Evolutionary conservation across 2,888 invertebrate species (phyloP).

Genomic region (Scaptomyza flava): DNA sequence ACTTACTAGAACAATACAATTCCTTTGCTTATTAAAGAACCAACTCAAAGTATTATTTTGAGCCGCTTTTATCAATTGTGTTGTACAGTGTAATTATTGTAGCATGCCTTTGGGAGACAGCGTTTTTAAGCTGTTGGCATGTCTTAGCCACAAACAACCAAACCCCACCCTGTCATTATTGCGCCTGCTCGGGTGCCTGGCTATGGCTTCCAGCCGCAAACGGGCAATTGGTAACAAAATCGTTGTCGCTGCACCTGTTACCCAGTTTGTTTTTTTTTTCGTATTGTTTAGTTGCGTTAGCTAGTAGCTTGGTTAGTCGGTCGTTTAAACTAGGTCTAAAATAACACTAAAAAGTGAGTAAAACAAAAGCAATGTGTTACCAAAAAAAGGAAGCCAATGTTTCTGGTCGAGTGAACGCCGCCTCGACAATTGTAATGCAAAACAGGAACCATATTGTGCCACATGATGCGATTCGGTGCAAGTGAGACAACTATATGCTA

Average conservation of each 20-base stretch:
- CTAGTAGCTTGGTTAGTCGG: constrained; percentile 74
- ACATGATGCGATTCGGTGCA: constrained; percentile 18
- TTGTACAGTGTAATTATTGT: constrained; percentile 46
- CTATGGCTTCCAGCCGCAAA: constrained; percentile 70
- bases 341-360: constrained; percentile 16
- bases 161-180: constrained; percentile 28
- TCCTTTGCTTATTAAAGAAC: neutral
- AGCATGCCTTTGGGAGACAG: constrained; percentile 24
- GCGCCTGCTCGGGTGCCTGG: constrained; percentile 18
- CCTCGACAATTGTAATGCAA: constrained; percentile 69
- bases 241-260: constrained; percentile 68
- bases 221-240: constrained; percentile 58
- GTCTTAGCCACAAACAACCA: constrained; percentile 10
- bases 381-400: constrained; percentile 75
- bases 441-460: constrained; percentile 76
- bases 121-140: constrained; percentile 26
- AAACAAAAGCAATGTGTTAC: constrained; percentile 33
- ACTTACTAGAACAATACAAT: too few relatives aligned
- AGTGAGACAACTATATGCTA: constrained; percentile 23
- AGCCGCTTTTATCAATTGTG: constrained; percentile 23
- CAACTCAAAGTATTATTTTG: neutral
- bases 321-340: constrained; percentile 69
- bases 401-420: constrained; percentile 71
- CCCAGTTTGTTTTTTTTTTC: constrained; percentile 67
- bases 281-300: constrained; percentile 30